Evolutionary conservation across 1,140 invertebrate genomes (phyloP).

Genomic region (Saccostrea glomerata): DNA sequence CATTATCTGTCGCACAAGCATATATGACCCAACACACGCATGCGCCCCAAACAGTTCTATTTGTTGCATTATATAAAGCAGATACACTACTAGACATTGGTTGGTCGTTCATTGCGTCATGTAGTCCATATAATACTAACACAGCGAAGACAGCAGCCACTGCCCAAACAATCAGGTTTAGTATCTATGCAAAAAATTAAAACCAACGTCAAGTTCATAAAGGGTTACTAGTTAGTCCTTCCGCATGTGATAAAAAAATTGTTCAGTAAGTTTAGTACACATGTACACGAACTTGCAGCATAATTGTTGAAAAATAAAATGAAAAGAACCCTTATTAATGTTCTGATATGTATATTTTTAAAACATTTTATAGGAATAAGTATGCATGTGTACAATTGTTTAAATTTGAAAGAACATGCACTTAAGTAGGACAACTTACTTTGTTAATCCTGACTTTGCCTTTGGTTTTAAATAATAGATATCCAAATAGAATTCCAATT

Average conservation of each 20-base stretch:
- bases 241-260: no score
- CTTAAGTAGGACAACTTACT: slow-evolving; percentile 45
- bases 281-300: no score
- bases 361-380: no score
- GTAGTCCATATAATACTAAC: slow-evolving; percentile 65
- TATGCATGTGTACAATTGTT: no score
- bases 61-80: slow-evolving; percentile 73
- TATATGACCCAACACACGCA: slow-evolving; percentile 79
- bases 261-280: no score
- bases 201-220: not conserved
- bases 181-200: slow-evolving; percentile 25
- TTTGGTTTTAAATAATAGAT: slow-evolving; percentile 69
- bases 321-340: no score
- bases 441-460: slow-evolving; percentile 56
- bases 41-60: slow-evolving; percentile 75
- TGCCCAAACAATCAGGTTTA: slow-evolving; percentile 55
- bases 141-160: slow-evolving; percentile 55
- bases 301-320: no score
- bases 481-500: slow-evolving; percentile 80
- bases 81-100: slow-evolving; percentile 50
- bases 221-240: no score
- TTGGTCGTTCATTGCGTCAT: slow-evolving; percentile 29
- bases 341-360: no score
- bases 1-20: slow-evolving; percentile 73
- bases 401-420: no score